These are phyloP conservation scores for Sardinella longiceps DNA, from an alignment of 2,797 vertebrate species.

Conservation along the genomic window DNA sequence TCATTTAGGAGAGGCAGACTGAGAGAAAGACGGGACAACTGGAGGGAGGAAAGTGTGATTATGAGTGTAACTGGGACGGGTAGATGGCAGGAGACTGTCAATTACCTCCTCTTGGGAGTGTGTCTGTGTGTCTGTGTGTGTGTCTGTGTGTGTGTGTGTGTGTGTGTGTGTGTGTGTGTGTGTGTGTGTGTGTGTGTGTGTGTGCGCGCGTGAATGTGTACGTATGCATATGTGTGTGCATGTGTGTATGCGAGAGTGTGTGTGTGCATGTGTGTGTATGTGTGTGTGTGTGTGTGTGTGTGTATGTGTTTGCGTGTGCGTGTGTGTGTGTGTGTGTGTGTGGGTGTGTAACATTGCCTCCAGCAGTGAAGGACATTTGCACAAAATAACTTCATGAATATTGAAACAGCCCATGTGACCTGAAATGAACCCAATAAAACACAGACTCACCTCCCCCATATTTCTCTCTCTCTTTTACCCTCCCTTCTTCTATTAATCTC, in stretches of 20 bases:
- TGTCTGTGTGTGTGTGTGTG: background rate
- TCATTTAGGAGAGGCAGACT: background rate
- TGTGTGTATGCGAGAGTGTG: background rate
- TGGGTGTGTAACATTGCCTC: slow-evolving; percentile 48
- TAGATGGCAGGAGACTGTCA: background rate
- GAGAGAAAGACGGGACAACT: background rate
- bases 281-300: slow-evolving; percentile 39
- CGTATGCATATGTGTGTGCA: too few species aligned
- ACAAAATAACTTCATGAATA: slow-evolving; percentile 50
- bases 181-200: background rate
- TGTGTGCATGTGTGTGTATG: background rate
- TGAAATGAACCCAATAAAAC: slow-evolving; percentile 47
- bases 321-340: too few species aligned
- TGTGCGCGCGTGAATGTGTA: background rate
- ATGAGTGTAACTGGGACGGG: too few species aligned
- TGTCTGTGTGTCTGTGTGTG: too few species aligned
- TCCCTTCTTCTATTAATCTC: too few species aligned
- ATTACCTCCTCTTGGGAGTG: background rate
- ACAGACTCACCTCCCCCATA: too few species aligned
- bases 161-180: slow-evolving; percentile 1
- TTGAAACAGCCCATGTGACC: slow-evolving; percentile 48
- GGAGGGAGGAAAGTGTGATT: too few species aligned
- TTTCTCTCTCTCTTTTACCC: too few species aligned
- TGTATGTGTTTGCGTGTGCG: too few species aligned
- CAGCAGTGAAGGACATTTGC: slow-evolving; percentile 67